These are phyloP conservation scores for Oceanodroma tethys DNA, from an alignment of 2,113 vertebrate species.

Conservation along the genomic window DNA sequence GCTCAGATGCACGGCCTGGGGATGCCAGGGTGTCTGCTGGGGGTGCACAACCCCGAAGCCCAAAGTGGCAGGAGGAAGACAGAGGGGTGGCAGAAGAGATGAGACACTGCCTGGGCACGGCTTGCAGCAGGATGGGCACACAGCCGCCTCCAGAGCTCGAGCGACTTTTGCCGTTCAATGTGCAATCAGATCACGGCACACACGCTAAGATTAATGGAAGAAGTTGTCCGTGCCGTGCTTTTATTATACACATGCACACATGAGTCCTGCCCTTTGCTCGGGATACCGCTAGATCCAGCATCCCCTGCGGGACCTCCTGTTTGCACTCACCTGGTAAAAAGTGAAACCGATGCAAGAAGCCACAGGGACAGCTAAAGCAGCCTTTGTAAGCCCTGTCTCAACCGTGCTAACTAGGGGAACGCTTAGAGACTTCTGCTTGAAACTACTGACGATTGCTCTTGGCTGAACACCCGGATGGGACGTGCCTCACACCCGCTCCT, in stretches of 20 bases:
- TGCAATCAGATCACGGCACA: fast-evolving
- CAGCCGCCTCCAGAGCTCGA: not conserved
- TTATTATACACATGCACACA: not conserved
- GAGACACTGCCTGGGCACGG: not conserved
- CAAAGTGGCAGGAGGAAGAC: not conserved
- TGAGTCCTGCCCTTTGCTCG: not conserved
- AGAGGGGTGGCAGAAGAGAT: not conserved
- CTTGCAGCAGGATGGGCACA: not conserved
- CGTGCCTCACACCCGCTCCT: not conserved
- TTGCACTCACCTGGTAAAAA: not conserved
- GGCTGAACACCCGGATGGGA: not conserved
- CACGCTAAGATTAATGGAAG: not conserved
- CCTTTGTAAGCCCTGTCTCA: not conserved
- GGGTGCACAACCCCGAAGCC: not conserved
- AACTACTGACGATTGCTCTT: not conserved
- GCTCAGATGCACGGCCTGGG: fast-evolving
- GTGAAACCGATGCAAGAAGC: not conserved
- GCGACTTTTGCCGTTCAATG: not conserved
- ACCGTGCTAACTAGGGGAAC: not conserved
- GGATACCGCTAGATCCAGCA: not conserved
- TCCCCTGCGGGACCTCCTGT: not conserved
- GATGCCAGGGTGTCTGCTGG: not conserved
- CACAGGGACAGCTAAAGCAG: not conserved
- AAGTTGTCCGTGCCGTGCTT: fast-evolving
- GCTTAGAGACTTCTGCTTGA: not conserved